Evolutionary conservation across 2,888 invertebrate species (phyloP), one percentile per base, ranked within the genome.

Genomic region (Volucella bombylans): DNA sequence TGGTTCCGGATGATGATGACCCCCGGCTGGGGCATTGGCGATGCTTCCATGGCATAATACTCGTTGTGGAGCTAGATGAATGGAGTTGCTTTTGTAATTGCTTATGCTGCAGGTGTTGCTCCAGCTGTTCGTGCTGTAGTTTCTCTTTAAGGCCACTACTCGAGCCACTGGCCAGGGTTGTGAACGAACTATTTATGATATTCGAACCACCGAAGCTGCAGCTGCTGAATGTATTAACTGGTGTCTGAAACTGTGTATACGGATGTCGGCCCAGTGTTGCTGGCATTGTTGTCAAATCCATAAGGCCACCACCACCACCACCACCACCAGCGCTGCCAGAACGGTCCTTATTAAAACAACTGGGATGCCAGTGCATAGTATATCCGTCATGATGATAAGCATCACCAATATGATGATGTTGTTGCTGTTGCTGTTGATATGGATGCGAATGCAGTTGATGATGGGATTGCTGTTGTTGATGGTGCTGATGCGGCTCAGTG

Each of bases 31-130:
- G 91, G 83, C 92, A 91, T 81, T 91, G 92, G 6, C 92, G 89
- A 86, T 92, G 92, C 80, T 91, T 92, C 92, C 92, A 92, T 12
- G 91, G 92, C 91, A 92, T 91, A 67, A 90, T 90, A 88, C 90
- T 91, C 41, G 89, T 90, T 67, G 90, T 89, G 0, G 85, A 85
- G 47, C 85, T 81, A 79, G 91, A 90, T 74, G 90, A 89, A 76
- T 90, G 89, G 81, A 90, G 87, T 79, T 90, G 89, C 82, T 90
- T 90, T 64, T 90, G 90, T 38, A 85, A 31, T 54, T 90, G 89
- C 54, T 87, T 87, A 54, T 88, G 87, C 59, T 86, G 89, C 74
- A 71, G 61, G 41, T 86, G 86, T 54, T 86, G 87, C 47, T 79
- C 88, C 45, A 89, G 88, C 52, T 87, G 87, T 23, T 88, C 90